Conservation (phyloP, 2,797 vertebrate genomes). For the Bovichtus diacanthus region DNA sequence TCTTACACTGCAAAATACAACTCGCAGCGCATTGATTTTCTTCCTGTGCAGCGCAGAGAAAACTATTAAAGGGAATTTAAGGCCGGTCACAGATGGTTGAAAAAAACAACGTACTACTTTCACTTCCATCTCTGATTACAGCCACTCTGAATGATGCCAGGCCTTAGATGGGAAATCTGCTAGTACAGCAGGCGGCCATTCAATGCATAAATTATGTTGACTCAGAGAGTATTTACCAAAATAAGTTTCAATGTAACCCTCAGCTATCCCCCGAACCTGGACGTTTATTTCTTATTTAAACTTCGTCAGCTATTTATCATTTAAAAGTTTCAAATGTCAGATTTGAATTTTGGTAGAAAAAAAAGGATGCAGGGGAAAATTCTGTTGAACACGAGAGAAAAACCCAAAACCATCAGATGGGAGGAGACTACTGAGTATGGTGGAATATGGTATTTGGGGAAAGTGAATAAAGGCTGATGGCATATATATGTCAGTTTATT, state of each 20-base stretch:
- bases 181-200: conserved; percentile 64
- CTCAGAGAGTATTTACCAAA: conserved; percentile 44
- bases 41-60: conserved; percentile 35
- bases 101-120: conserved; percentile 72
- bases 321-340: conserved; percentile 10
- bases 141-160: conserved; percentile 62
- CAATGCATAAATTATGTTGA: conserved; percentile 60
- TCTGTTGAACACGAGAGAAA: neutral
- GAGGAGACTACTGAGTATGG: neutral
- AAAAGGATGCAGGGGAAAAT: too few relatives aligned
- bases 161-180: conserved; percentile 68
- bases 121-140: conserved; percentile 71
- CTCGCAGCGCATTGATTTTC: conserved; percentile 27
- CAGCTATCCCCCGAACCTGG: conserved; percentile 13
- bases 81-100: conserved; percentile 74
- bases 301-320: conserved; percentile 8
- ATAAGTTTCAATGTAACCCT: conserved; percentile 28
- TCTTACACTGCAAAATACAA: conserved; percentile 12
- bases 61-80: conserved; percentile 64
- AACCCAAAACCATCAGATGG: neutral
- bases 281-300: conserved; percentile 19
- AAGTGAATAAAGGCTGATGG: conserved; percentile 34
- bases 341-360: neutral
- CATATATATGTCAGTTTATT: conserved; percentile 33
- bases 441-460: conserved; percentile 6